Conservation (phyloP, 2,888 invertebrate species). For the Drosophila histrio region DNA sequence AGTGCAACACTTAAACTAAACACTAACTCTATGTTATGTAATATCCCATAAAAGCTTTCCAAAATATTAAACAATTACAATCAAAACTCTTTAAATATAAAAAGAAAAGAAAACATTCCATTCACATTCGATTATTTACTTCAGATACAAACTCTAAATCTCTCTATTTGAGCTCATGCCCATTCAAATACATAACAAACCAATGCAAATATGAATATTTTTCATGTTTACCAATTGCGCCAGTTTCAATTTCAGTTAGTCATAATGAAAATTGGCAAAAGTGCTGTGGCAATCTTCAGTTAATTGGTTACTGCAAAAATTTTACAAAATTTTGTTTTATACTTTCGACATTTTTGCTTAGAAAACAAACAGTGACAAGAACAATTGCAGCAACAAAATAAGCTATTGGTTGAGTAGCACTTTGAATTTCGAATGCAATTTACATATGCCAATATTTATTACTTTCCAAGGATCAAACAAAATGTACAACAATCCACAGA, state of each 20-base stretch:
- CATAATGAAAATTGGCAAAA: constrained; percentile 35
- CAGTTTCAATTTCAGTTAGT: constrained; percentile 18
- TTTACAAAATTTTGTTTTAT: constrained; percentile 5
- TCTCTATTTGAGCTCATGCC: background rate
- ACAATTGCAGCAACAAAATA: constrained; percentile 30
- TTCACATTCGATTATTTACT: constrained; percentile 10
- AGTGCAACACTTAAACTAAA: too few relatives aligned
- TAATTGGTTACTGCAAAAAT: constrained; percentile 22
- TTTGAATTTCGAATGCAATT: constrained; percentile 48
- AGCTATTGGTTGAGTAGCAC: constrained; percentile 26
- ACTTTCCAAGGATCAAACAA: constrained; percentile 44
- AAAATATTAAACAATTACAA: background rate
- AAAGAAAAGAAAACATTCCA: background rate
- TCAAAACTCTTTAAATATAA: background rate
- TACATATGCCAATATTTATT: constrained; percentile 61
- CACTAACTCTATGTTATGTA: too few relatives aligned
- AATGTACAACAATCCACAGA: constrained; percentile 29
- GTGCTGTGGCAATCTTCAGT: constrained; percentile 6
- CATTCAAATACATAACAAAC: constrained; percentile 1
- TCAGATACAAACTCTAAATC: background rate
- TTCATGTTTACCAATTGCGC: constrained; percentile 16
- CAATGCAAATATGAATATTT: constrained; percentile 34
- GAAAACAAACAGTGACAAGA: constrained; percentile 10
- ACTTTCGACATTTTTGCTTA: constrained; percentile 3
- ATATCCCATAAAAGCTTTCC: too few relatives aligned